A percentile compares a stretch with the other conserved stretches of the same genome.
Evolutionary conservation across 2,113 vertebrate species (phyloP).

Genomic region (Regulus satrapa): DNA sequence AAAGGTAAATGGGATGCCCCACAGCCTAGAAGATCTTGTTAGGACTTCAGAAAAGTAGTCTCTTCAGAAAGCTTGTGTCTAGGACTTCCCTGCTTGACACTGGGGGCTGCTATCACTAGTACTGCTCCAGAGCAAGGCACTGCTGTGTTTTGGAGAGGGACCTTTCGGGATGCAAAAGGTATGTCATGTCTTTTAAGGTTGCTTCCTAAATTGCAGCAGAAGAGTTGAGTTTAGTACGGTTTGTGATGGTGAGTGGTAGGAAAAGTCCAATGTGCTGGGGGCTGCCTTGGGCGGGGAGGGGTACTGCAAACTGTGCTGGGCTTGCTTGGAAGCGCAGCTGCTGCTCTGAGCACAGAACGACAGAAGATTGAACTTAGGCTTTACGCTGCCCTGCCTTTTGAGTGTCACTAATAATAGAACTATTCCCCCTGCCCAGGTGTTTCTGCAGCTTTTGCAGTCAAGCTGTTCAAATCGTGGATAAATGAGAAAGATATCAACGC

Average conservation of each 20-base stretch:
- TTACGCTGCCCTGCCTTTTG: neutral
- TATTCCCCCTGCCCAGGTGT: conserved; percentile 76
- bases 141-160: neutral
- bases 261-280: fast-evolving
- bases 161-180: neutral
- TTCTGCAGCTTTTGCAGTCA: conserved; percentile 97
- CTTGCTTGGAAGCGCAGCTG: neutral
- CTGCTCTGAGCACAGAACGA: neutral
- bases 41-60: neutral
- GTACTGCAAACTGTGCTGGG: neutral
- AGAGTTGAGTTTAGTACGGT: neutral
- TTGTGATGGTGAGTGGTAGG: neutral
- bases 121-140: neutral
- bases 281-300: neutral
- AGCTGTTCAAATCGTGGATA: conserved; percentile 99
- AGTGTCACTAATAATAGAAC: neutral
- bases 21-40: neutral
- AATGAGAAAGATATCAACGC: conserved; percentile 98
- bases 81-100: neutral
- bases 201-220: neutral
- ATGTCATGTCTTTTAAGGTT: neutral
- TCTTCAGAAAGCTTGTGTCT: neutral
- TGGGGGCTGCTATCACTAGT: neutral
- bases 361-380: too few species aligned
- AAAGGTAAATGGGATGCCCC: neutral